A percentile compares a stretch with the other conserved stretches of the same genome.
Evolutionary conservation across 2,113 vertebrate species (phyloP).

Genomic region (Lucifuga dentata): DNA sequence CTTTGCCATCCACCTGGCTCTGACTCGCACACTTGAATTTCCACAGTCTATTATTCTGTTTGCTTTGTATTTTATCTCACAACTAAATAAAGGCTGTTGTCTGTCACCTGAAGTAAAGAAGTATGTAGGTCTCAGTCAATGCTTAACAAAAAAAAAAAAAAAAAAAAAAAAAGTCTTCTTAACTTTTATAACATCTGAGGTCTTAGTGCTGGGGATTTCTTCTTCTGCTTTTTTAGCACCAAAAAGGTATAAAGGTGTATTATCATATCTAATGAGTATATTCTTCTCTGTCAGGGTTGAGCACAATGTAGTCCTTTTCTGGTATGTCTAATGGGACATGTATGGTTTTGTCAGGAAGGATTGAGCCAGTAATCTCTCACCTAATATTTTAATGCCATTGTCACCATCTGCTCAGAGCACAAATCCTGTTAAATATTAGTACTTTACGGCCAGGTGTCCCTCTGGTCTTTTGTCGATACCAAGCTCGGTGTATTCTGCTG

Average conservation of each 20-base stretch:
- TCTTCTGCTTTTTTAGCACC: conserved; percentile 2
- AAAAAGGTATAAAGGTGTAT: conserved; percentile 18
- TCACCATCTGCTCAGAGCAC: conserved; percentile 61
- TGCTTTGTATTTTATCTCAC: conserved; percentile 13
- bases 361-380: conserved; percentile 61
- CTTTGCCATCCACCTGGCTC: too few species aligned
- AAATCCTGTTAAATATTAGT: conserved; percentile 52
- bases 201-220: background rate
- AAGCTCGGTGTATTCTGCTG: conserved; percentile 3
- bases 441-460: conserved; percentile 26
- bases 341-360: conserved; percentile 53
- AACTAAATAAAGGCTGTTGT: conserved; percentile 3
- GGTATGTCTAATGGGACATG: conserved; percentile 44
- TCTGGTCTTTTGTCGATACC: conserved; percentile 16
- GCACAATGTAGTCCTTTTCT: conserved; percentile 2
- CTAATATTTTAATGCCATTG: conserved; percentile 68
- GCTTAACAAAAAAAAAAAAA: too few species aligned
- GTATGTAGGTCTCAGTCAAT: conserved; percentile 19
- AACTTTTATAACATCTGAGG: conserved; percentile 25
- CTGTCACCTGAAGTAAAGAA: conserved; percentile 1
- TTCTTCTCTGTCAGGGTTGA: conserved; percentile 4
- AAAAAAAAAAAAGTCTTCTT: too few species aligned
- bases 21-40: too few species aligned
- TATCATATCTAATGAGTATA: conserved; percentile 31
- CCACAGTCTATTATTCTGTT: too few species aligned